Percentiles rank a stretch among this genome's conserved stretches.
phyloP scores from a whole-genome alignment of 2,113 vertebrate species.

The Laterallus jamaicensis region DNA sequence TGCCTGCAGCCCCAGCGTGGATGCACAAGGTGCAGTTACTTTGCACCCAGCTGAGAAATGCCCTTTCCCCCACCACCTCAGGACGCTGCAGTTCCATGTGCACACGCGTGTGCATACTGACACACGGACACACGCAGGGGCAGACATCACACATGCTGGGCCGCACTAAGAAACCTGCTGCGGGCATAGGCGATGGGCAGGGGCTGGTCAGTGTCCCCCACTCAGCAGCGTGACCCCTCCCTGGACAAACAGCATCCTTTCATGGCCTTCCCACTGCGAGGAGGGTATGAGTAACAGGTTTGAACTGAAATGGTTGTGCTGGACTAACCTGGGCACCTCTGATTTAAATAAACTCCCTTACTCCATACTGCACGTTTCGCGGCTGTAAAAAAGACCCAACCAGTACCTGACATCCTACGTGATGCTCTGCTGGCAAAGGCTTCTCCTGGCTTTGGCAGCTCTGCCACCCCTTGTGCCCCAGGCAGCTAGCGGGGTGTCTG shows the following conservation, averaged over 20 bases:
- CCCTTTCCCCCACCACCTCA: background rate
- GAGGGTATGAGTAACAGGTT: background rate
- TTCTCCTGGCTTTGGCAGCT: background rate
- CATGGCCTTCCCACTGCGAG: background rate
- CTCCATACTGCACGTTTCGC: background rate
- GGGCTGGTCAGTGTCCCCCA: background rate
- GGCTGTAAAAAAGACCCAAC: background rate
- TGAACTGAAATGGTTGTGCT: background rate
- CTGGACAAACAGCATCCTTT: background rate
- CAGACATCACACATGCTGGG: too few relatives aligned
- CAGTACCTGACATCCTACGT: too few relatives aligned
- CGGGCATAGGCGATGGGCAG: background rate
- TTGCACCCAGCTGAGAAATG: fast-evolving
- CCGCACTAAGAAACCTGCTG: constrained; percentile 8
- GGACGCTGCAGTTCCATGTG: background rate
- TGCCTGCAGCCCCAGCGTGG: background rate
- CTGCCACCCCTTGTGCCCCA: too few relatives aligned
- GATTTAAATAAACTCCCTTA: background rate
- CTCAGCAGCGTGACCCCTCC: background rate
- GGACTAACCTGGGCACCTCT: background rate
- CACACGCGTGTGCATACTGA: fast-evolving
- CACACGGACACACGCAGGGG: fast-evolving
- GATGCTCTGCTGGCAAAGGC: background rate
- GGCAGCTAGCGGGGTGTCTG: background rate
- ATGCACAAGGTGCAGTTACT: background rate